Percentiles rank a stretch among this genome's conserved stretches.
phyloP scores from a whole-genome alignment of 2,797 vertebrate genomes.

The Cirrhinus molitorella region DNA sequence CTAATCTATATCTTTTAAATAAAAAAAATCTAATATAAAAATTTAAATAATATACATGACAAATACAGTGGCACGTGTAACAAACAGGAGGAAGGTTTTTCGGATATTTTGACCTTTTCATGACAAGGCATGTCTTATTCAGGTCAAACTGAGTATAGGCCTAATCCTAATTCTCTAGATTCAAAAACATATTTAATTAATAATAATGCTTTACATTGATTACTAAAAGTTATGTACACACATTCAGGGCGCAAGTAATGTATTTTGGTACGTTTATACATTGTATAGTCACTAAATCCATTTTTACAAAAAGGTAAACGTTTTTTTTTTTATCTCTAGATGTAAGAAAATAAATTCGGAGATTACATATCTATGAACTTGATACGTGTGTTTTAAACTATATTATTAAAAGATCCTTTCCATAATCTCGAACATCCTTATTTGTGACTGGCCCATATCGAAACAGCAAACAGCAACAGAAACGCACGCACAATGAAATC shows the following conservation, averaged over 20 bases:
- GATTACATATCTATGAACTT: not conserved
- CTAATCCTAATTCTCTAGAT: conserved; percentile 2
- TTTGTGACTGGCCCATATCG: not conserved
- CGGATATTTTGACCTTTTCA: not conserved
- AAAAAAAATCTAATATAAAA: not conserved
- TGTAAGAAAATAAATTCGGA: not conserved
- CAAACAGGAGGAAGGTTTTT: not conserved
- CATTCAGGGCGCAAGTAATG: not conserved
- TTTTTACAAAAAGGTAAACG: not conserved
- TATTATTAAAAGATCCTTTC: not conserved
- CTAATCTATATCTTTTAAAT: not conserved
- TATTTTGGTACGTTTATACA: not conserved
- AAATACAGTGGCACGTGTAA: not conserved
- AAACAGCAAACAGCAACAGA: not conserved
- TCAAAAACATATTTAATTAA: not conserved
- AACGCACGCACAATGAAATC: not conserved
- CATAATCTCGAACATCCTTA: not conserved
- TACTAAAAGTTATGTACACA: not conserved
- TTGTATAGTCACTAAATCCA: not conserved
- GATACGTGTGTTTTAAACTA: not conserved
- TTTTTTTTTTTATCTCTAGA: no score
- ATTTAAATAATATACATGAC: no score
- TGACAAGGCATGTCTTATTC: not conserved
- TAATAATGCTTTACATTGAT: not conserved
- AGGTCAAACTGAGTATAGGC: not conserved